phyloP scores from a whole-genome alignment of 2,797 vertebrate genomes.

The Syngnathus acus region DNA sequence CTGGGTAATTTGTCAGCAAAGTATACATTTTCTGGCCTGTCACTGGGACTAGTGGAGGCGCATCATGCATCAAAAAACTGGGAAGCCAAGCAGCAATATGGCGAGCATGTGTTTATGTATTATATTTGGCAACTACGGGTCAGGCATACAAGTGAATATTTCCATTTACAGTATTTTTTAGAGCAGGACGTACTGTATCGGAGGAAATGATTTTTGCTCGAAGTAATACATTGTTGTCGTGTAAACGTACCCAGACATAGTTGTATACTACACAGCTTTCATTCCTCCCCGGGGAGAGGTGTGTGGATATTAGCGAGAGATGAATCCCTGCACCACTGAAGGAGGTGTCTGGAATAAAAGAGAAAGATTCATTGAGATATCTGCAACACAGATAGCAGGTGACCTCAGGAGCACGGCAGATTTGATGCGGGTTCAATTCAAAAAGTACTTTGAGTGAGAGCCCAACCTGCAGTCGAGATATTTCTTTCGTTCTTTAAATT shows the following conservation, averaged over 20 bases:
- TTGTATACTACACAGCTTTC: slow-evolving; percentile 3
- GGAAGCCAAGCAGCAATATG: neutral
- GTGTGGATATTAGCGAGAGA: slow-evolving; percentile 37
- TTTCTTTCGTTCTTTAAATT: slow-evolving; percentile 8
- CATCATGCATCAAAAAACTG: neutral
- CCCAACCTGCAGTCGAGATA: slow-evolving; percentile 12
- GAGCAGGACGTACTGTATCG: neutral
- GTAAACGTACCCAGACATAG: neutral
- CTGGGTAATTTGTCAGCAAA: too few species aligned
- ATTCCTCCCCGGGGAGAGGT: slow-evolving; percentile 15
- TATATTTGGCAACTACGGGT: too few species aligned
- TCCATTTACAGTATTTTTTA: neutral
- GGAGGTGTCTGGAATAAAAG: slow-evolving; percentile 36
- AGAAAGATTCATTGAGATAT: slow-evolving; percentile 48
- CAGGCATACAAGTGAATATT: too few species aligned
- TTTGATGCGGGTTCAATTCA: slow-evolving; percentile 51
- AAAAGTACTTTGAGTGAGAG: slow-evolving; percentile 26
- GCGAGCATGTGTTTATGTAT: too few species aligned
- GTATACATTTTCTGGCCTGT: too few species aligned
- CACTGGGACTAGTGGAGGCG: too few species aligned
- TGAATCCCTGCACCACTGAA: slow-evolving; percentile 26
- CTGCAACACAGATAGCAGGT: slow-evolving; percentile 40
- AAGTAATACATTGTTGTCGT: neutral
- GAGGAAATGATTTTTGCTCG: neutral
- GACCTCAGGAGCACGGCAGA: slow-evolving; percentile 30